Evolutionary conservation across 2,113 vertebrate genomes (phyloP), one percentile per base, ranked within the genome.

Genomic region (Ammodytes dubius): DNA sequence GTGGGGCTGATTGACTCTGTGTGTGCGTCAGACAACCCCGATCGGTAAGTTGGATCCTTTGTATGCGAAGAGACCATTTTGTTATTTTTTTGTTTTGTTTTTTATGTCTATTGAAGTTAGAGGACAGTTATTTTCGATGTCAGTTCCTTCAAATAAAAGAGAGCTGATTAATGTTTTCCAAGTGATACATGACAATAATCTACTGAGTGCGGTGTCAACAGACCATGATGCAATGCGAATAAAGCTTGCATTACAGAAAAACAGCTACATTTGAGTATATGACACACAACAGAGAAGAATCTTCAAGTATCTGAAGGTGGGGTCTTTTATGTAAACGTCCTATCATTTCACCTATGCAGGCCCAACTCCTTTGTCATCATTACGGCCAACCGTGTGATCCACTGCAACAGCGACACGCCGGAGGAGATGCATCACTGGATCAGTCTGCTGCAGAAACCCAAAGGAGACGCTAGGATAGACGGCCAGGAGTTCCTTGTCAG

Each of bases 341-440:
- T 53, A 3, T 49, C 2, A 9, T 46, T 27, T 71, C 11, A 27
- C 7, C 27, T 70, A 39, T 76, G n/a, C 86, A 98, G 97, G 83
- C 97, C 97, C 0, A 98, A 98, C 89, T 98, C 97, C 14, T 98
- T 98, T 79, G 97, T 98, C 91, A 98, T 98, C 88, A 98, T 98
- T 86, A 97, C 97, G 54, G 97, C 97, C 61, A 98, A 97, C 82
- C 95, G 97, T 1, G 97, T 98, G 89, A 97, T 98, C 91, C 97
- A 98, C 93, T 98, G 97, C 91, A 98, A 97, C 90, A 97, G 96
- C 0, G 97, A 97, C 91, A 96, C 96, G 1, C 96, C 97, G 0
- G 97, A 98, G 92, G 97, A 97, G 89, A 98, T 98, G 97, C 97
- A 98, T 69, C 97, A 98, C 90, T 98, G 97, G 97, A 98, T 98